Percentiles rank a stretch among this genome's conserved stretches.
Evolutionary conservation across 2,888 invertebrate genomes (phyloP).

Genomic region (Caenorhabditis macrosperma): DNA sequence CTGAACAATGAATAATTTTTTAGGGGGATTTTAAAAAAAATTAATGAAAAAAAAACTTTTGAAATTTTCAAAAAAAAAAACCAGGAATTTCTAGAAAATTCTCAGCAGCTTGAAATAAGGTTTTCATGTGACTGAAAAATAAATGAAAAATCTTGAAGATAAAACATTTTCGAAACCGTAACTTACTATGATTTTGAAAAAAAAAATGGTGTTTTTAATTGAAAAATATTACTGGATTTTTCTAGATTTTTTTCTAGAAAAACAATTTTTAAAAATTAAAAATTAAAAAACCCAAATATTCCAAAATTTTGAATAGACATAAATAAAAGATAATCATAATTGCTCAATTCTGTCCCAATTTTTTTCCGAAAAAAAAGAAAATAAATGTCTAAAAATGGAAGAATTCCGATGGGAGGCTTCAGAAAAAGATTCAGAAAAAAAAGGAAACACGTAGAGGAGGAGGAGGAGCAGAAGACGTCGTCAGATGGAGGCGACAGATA

Average conservation of each 20-base stretch:
- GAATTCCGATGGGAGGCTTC: too few species aligned
- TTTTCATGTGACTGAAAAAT: not conserved
- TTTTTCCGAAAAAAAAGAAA: too few species aligned
- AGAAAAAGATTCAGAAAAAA: not conserved
- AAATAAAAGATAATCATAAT: too few species aligned
- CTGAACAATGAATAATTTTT: not conserved
- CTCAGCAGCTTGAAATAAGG: too few species aligned
- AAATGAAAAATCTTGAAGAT: not conserved
- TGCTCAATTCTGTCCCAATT: too few species aligned
- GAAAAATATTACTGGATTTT: not conserved
- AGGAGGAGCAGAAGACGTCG: conserved; percentile 5
- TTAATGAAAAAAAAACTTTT: not conserved
- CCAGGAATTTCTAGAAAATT: not conserved
- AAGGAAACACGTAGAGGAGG: not conserved
- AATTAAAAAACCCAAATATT: too few species aligned
- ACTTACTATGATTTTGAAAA: not conserved
- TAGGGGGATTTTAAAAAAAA: not conserved
- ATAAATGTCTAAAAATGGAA: too few species aligned
- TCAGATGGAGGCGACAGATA: conserved; percentile 23
- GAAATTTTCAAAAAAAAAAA: conserved; percentile 1
- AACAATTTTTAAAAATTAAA: not conserved
- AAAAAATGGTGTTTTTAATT: not conserved
- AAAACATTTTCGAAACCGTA: not conserved
- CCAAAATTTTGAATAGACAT: too few species aligned
- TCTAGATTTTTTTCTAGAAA: not conserved